Percentiles rank a stretch among this genome's conserved stretches.
phyloP scores from a whole-genome alignment of 2,888 invertebrate species.

The Nephrotoma flavescens region DNA sequence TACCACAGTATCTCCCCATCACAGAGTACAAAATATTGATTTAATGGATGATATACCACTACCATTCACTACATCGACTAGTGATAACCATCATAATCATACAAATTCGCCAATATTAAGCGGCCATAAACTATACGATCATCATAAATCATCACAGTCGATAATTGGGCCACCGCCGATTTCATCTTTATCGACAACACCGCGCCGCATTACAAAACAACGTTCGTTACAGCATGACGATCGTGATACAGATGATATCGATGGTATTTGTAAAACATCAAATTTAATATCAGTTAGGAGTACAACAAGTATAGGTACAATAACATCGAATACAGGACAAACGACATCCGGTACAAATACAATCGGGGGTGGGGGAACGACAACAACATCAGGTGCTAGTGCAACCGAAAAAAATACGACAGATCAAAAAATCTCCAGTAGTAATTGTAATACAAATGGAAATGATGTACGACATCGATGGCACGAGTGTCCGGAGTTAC shows the following conservation, averaged over 20 bases:
- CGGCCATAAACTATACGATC: not conserved
- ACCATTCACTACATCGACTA: conserved; percentile 9
- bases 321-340: not conserved
- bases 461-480: conserved; percentile 47
- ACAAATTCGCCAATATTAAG: conserved; percentile 8
- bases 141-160: conserved; percentile 17
- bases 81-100: conserved; percentile 6
- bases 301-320: not conserved
- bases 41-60: conserved; percentile 26
- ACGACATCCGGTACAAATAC: not conserved
- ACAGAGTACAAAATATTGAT: conserved; percentile 29
- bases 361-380: not conserved
- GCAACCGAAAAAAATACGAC: not conserved
- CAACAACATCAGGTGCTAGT: not conserved
- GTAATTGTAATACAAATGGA: not conserved
- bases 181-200: conserved; percentile 30
- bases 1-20: conserved; percentile 31
- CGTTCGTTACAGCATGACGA: conserved; percentile 18
- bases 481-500: conserved; percentile 83
- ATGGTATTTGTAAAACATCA: not conserved
- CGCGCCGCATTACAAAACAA: conserved; percentile 16
- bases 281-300: not conserved
- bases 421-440: conserved; percentile 11
- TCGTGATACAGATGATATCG: not conserved
- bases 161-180: conserved; percentile 28